A percentile compares a stretch with the other conserved stretches of the same genome.
phyloP scores from a whole-genome alignment of 2,888 invertebrate species.

The Aspidiotus destructor region DNA sequence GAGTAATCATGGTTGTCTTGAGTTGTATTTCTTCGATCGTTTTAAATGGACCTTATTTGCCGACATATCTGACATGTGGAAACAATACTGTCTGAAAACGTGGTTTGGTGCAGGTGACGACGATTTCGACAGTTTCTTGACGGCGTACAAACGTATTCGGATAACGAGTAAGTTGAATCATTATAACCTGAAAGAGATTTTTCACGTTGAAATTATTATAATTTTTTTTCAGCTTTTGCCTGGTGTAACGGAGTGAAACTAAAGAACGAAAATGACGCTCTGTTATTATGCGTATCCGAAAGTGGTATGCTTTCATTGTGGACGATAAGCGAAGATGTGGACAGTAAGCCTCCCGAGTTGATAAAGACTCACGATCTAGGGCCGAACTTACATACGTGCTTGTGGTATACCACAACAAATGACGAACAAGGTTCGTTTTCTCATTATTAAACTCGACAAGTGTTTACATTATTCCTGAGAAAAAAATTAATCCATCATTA shows the following conservation, averaged over 20 bases:
- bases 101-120: not conserved
- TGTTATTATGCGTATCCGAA: slow-evolving; percentile 12
- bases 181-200: not conserved
- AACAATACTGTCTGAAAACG: slow-evolving; percentile 16
- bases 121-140: not conserved
- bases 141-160: slow-evolving; percentile 7
- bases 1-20: slow-evolving; percentile 3
- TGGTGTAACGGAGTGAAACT: slow-evolving; percentile 10
- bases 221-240: slow-evolving; percentile 7
- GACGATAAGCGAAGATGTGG: not conserved
- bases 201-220: not conserved
- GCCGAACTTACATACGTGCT: not conserved
- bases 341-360: slow-evolving; percentile 5
- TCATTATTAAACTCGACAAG: too few species aligned
- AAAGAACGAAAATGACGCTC: not conserved
- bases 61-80: slow-evolving; percentile 8
- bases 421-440: too few species aligned
- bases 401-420: slow-evolving; percentile 1
- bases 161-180: not conserved
- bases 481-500: not conserved
- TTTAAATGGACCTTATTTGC: slow-evolving; percentile 12
- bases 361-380: slow-evolving; percentile 3
- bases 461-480: too few species aligned
- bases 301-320: slow-evolving; percentile 17
- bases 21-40: not conserved